A percentile compares a stretch with the other conserved stretches of the same genome.
Evolutionary conservation across 2,888 invertebrate species (phyloP).

Genomic region (Chrysodeixis includens): DNA sequence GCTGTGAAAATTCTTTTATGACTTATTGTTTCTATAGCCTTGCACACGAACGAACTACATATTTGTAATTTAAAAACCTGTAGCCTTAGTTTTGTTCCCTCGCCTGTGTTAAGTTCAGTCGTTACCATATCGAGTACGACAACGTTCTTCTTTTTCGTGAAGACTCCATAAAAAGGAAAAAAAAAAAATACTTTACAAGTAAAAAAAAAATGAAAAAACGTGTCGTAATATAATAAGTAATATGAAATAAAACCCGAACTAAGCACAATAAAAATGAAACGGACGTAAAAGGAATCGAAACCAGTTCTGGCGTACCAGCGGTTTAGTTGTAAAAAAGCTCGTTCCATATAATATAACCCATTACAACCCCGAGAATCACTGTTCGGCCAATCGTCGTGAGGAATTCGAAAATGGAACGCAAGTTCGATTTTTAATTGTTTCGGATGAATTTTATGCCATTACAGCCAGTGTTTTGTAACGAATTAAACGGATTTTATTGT

Average conservation of each 20-base stretch:
- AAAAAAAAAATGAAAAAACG: constrained; percentile 71
- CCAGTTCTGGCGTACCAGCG: constrained; percentile 84
- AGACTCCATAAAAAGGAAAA: constrained; percentile 45
- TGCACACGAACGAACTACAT: constrained; percentile 68
- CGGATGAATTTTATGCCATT: constrained; percentile 73
- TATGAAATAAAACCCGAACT: constrained; percentile 82
- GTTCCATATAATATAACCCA: constrained; percentile 88
- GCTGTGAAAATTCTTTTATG: constrained; percentile 83
- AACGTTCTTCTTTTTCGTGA: constrained; percentile 40
- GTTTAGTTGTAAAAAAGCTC: constrained; percentile 87
- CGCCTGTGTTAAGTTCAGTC: constrained; percentile 45
- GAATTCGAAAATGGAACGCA: constrained; percentile 83
- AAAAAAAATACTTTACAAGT: constrained; percentile 54
- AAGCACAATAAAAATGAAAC: constrained; percentile 84
- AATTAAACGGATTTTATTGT: constrained; percentile 66
- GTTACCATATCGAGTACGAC: constrained; percentile 49
- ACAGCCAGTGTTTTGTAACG: constrained; percentile 73
- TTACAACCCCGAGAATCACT: constrained; percentile 86
- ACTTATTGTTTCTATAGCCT: constrained; percentile 83
- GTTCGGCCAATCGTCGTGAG: constrained; percentile 79
- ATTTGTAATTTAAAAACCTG: constrained; percentile 62
- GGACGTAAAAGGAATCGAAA: constrained; percentile 81
- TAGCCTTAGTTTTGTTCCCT: constrained; percentile 53
- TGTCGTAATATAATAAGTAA: constrained; percentile 82
- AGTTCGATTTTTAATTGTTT: constrained; percentile 86